Percentiles rank a stretch among this genome's conserved stretches.
These are phyloP conservation scores for Nothoprocta perdicaria DNA, from an alignment of 2,113 vertebrate genomes.

Conservation along the genomic window DNA sequence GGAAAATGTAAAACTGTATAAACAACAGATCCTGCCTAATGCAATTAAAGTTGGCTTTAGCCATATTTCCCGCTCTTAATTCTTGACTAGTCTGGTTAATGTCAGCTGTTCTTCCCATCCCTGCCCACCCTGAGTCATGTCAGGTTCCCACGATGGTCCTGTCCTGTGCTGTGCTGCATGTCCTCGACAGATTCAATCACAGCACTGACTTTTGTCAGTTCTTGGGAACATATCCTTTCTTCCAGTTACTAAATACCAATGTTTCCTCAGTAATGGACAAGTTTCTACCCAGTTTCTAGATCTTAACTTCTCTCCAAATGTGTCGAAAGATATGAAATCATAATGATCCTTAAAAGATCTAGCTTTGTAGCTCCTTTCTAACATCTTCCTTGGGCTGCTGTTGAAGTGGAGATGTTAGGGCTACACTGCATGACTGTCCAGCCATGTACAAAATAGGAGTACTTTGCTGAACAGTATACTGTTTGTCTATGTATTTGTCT, in stretches of 20 bases:
- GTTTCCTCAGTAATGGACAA: background rate
- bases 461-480: background rate
- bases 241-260: rapidly evolving
- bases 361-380: background rate
- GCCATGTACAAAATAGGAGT: background rate
- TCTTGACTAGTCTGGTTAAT: conserved; percentile 45
- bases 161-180: background rate
- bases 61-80: conserved; percentile 48
- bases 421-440: background rate
- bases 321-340: background rate
- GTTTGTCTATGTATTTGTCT: background rate
- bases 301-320: too few relatives aligned
- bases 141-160: background rate
- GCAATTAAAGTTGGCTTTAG: background rate
- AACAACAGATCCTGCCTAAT: background rate
- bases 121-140: background rate
- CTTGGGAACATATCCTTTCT: background rate
- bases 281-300: background rate
- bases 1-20: conserved; percentile 48
- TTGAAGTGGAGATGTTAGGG: background rate
- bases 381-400: background rate
- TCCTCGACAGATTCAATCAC: rapidly evolving
- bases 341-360: background rate
- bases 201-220: background rate
- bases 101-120: conserved; percentile 13